These are phyloP conservation scores for Thecophora atra DNA, from an alignment of 2,888 invertebrate species.

Conservation along the genomic window DNA sequence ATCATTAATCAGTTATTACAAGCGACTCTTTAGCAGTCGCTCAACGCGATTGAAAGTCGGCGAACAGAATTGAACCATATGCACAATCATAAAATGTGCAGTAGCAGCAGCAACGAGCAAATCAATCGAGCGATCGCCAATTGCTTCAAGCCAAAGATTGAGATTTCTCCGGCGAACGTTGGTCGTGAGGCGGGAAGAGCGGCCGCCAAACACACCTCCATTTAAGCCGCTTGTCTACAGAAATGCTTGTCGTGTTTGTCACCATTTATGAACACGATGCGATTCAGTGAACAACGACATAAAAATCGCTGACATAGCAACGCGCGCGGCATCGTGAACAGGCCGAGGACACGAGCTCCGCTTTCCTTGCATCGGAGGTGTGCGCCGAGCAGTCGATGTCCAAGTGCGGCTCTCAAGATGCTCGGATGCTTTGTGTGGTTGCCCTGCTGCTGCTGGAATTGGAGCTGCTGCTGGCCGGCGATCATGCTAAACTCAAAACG, in stretches of 20 bases:
- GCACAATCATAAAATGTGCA: constrained; percentile 4
- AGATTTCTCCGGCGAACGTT: constrained; percentile 1
- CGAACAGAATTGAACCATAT: not conserved
- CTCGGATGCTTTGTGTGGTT: not conserved
- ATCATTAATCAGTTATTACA: too few species aligned
- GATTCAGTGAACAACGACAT: constrained; percentile 28
- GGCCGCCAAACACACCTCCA: constrained; percentile 12
- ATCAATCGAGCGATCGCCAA: constrained; percentile 7
- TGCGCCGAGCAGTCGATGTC: constrained; percentile 2
- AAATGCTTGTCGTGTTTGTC: constrained; percentile 46
- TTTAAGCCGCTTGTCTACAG: constrained; percentile 42
- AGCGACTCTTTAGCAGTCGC: not conserved
- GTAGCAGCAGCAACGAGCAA: constrained; percentile 9
- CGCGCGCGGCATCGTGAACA: constrained; percentile 25
- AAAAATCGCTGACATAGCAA: constrained; percentile 26
- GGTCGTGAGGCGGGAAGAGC: too few species aligned
- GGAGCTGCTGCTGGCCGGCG: constrained; percentile 16
- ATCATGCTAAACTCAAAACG: constrained; percentile 34
- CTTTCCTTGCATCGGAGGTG: not conserved
- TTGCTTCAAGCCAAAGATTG: constrained; percentile 6
- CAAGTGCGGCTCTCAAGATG: not conserved
- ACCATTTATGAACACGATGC: constrained; percentile 47
- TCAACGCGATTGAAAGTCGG: not conserved
- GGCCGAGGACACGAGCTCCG: not conserved
- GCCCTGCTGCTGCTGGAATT: constrained; percentile 25